phyloP scores from a whole-genome alignment of 2,797 vertebrate species.

The Alosa sapidissima region DNA sequence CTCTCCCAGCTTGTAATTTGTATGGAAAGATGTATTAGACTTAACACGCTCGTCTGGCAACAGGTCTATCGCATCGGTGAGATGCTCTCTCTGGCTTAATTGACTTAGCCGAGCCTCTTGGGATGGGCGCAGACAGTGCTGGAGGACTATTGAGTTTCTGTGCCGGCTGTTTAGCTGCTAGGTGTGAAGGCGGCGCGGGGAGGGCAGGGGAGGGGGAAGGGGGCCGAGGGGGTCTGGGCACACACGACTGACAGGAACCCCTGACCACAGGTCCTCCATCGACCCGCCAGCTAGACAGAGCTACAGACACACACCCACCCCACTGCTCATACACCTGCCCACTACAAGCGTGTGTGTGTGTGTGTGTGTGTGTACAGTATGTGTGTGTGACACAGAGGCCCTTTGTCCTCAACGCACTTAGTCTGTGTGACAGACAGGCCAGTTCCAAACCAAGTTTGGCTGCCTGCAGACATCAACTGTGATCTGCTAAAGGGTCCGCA shows the following conservation, averaged over 20 bases:
- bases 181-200: conserved; percentile 56
- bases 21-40: conserved; percentile 79
- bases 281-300: conserved; percentile 57
- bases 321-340: background rate
- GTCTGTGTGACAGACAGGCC: conserved; percentile 44
- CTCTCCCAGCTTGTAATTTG: conserved; percentile 74
- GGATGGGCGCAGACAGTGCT: conserved; percentile 64
- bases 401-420: conserved; percentile 20
- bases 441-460: conserved; percentile 64
- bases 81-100: conserved; percentile 73
- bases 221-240: conserved; percentile 60
- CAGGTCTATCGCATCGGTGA: conserved; percentile 67
- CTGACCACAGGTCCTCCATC: conserved; percentile 64
- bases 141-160: conserved; percentile 72
- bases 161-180: conserved; percentile 71
- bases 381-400: background rate
- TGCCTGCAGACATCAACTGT: conserved; percentile 47
- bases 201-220: conserved; percentile 54
- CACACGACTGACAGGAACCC: conserved; percentile 72
- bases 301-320: background rate
- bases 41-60: conserved; percentile 74
- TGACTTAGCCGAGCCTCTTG: conserved; percentile 67
- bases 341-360: background rate
- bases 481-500: conserved; percentile 60
- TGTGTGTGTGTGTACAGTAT: no score